phyloP scores from a whole-genome alignment of 2,797 vertebrate genomes.

The Odontamblyopus lacepedii region DNA sequence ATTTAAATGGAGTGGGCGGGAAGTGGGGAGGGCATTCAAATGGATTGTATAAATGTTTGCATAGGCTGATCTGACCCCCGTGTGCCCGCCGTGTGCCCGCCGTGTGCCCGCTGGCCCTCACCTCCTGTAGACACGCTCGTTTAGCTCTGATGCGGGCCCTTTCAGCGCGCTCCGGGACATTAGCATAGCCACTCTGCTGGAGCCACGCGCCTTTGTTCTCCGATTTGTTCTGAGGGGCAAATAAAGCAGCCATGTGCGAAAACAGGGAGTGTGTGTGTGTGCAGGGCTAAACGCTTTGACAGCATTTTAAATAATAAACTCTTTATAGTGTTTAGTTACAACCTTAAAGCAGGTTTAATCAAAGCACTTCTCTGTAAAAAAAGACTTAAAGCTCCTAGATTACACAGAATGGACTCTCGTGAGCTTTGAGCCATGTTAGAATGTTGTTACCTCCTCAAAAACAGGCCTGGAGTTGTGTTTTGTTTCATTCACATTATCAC shows the following conservation, averaged over 20 bases:
- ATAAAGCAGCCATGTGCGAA: conserved; percentile 61
- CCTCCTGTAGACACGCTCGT: conserved; percentile 76
- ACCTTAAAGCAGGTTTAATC: conserved; percentile 52
- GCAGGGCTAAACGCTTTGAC: conserved; percentile 67
- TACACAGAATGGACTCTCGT: too few species aligned
- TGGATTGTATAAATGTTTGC: conserved; percentile 85
- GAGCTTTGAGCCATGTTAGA: too few species aligned
- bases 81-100: conserved; percentile 43
- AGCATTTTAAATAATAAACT: conserved; percentile 66
- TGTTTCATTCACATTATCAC: too few species aligned
- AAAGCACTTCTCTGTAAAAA: conserved; percentile 13
- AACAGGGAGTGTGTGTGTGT: conserved; percentile 54
- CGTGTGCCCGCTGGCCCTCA: conserved; percentile 54
- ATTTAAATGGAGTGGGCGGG: conserved; percentile 80
- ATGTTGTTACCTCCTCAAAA: too few species aligned
- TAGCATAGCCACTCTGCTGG: conserved; percentile 68
- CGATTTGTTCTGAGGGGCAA: conserved; percentile 72
- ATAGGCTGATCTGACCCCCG: conserved; percentile 76
- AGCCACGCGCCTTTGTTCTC: conserved; percentile 68
- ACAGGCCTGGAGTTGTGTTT: too few species aligned
- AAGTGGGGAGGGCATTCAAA: conserved; percentile 77
- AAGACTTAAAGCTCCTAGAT: too few species aligned
- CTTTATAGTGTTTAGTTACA: conserved; percentile 59
- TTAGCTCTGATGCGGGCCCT: conserved; percentile 74
- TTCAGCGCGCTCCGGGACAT: conserved; percentile 71